Evolutionary conservation across 1,140 invertebrate genomes (phyloP), one percentile per base, ranked within the genome.

Genomic region (Uloborus diversus): DNA sequence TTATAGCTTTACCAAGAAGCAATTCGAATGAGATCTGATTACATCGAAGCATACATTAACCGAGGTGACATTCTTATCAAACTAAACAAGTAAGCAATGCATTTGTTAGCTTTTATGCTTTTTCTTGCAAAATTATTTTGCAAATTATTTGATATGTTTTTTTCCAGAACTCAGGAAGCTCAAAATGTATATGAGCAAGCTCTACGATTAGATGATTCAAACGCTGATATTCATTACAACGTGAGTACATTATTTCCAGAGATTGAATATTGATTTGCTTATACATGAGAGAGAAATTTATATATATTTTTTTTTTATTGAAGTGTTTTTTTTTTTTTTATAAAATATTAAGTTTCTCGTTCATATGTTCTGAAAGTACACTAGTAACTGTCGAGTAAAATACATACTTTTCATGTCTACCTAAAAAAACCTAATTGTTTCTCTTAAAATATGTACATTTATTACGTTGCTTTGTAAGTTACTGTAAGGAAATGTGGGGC

Each of bases 181-280:
- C 93, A 96, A 86, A 93, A 96, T 85, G 95, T 97, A 30, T 99
- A 98, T 85, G 94, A 97, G 85, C 90, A 93, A 85, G 97, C 96
- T 0, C 87, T 98, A 28, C 91, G 94, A 82, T 96, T 97, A 87
- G 96, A 98, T 85, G 94, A 93, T 84, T 93, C 93, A 83, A 98
- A 98, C 89, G 94, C 96, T 2, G 96, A 98, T 86, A 96, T 99
- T 84, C 96, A 98, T 87, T 98, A 98, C 85, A 98, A 98, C 88
- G 94, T 95, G 88, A 91, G 90, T 90, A 81, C 42, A 17, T 37
- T 3, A 2, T 33, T 23, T 13, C n/a, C 23, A 14, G n/a, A n/a
- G n/a, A n/a, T n/a, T n/a, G n/a, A n/a, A n/a, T n/a, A n/a, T 51
- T 32, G 9, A 14, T 14, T 27, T 47, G n/a, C 53, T 23, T n/a